A percentile compares a stretch with the other conserved stretches of the same genome.
These are phyloP conservation scores for Xestia c-nigrum DNA, from an alignment of 2,888 invertebrate genomes.

Conservation along the genomic window DNA sequence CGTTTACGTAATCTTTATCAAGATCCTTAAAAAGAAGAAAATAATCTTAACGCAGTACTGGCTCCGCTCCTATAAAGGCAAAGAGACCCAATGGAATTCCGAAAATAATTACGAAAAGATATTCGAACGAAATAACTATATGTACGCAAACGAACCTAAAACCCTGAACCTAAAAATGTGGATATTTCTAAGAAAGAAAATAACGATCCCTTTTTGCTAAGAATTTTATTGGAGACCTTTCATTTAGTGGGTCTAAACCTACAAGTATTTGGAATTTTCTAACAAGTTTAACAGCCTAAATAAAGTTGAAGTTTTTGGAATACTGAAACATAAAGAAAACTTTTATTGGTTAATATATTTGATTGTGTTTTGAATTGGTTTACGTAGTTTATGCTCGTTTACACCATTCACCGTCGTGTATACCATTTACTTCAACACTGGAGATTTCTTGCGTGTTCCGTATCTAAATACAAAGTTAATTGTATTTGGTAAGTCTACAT, in stretches of 20 bases:
- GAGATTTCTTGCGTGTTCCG: not conserved
- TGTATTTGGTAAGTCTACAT: not conserved
- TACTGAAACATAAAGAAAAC: conserved; percentile 9
- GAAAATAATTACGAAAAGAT: conserved; percentile 38
- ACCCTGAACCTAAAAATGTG: conserved; percentile 12
- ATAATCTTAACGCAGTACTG: not conserved
- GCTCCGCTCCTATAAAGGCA: conserved; percentile 17
- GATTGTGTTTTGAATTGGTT: conserved; percentile 8
- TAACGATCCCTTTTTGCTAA: conserved; percentile 30
- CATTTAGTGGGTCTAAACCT: conserved; percentile 20
- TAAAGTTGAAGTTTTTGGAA: conserved; percentile 18
- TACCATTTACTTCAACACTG: not conserved
- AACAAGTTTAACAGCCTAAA: conserved; percentile 22
- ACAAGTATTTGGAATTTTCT: conserved; percentile 18
- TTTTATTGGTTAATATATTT: conserved; percentile 14
- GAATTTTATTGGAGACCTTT: conserved; percentile 29
- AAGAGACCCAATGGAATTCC: conserved; percentile 31
- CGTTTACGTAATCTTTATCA: conserved; percentile 27
- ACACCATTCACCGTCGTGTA: too few species aligned
- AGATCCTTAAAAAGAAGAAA: conserved; percentile 23
- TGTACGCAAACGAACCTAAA: conserved; percentile 21
- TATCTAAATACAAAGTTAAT: not conserved
- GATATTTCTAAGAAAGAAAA: conserved; percentile 12
- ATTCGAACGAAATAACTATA: conserved; percentile 50
- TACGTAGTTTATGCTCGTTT: not conserved